Evolutionary conservation across 2,113 vertebrate genomes (phyloP).

Genomic region (Furnarius figulus): DNA sequence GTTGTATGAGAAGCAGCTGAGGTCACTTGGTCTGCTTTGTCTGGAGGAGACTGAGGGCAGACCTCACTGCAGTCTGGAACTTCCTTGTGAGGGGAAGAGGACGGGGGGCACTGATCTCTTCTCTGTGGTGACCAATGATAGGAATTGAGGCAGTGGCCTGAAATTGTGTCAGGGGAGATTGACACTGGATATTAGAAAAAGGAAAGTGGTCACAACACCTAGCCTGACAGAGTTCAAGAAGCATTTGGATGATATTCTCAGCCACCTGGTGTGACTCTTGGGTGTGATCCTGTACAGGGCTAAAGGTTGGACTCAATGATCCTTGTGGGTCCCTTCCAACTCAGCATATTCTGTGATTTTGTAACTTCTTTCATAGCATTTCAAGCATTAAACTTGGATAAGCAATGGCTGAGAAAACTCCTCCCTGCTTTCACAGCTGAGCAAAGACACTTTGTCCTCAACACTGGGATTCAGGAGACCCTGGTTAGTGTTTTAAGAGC

Average conservation of each 20-base stretch:
- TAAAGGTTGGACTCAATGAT: neutral
- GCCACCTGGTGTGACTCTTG: neutral
- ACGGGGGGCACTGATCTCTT: neutral
- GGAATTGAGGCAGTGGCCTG: neutral
- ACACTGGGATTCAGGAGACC: neutral
- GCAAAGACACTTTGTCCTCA: neutral
- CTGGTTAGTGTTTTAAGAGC: neutral
- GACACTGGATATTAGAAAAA: neutral
- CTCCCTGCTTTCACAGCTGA: neutral
- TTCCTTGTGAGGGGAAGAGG: neutral
- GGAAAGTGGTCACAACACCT: neutral
- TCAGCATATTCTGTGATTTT: neutral
- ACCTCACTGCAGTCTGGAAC: neutral
- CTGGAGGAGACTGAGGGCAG: neutral
- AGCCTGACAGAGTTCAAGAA: neutral
- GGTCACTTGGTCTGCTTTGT: neutral
- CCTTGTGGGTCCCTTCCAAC: neutral
- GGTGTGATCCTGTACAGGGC: neutral
- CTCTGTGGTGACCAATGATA: neutral
- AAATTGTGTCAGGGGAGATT: neutral
- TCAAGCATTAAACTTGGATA: neutral
- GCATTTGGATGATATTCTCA: neutral
- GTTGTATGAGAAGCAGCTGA: neutral
- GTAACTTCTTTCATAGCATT: neutral
- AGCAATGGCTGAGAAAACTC: neutral